Evolutionary conservation across 2,113 vertebrate genomes (phyloP).

Genomic region (Campylorhamphus procurvoides): DNA sequence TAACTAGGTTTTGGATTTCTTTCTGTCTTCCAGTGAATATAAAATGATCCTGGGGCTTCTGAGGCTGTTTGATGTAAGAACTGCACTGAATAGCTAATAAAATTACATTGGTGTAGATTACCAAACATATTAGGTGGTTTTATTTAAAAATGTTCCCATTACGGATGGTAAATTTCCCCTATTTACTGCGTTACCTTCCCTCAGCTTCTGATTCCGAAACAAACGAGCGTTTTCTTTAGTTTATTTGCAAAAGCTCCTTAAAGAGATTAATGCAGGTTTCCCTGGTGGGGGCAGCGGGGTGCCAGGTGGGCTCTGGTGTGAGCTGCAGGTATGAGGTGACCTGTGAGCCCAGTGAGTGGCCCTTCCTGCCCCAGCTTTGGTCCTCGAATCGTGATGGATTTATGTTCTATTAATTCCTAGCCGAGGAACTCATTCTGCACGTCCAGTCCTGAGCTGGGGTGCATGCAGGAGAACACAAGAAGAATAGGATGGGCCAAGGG

Average conservation of each 20-base stretch:
- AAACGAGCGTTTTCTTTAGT: conserved; percentile 14
- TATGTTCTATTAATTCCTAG: background rate
- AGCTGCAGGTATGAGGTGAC: background rate
- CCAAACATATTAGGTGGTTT: conserved; percentile 72
- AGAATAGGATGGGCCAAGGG: background rate
- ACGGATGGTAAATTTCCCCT: conserved; percentile 44
- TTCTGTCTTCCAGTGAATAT: conserved; percentile 83
- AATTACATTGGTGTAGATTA: conserved; percentile 74
- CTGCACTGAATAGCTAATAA: conserved; percentile 73
- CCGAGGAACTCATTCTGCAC: background rate
- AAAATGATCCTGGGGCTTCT: conserved; percentile 79
- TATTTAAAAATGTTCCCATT: conserved; percentile 61
- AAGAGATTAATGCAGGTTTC: background rate
- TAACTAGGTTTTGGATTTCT: conserved; percentile 87
- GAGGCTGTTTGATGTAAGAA: conserved; percentile 78
- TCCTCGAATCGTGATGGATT: background rate
- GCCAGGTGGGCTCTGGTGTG: background rate
- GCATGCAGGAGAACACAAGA: background rate
- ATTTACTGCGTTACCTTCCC: conserved; percentile 48
- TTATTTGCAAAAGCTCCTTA: conserved; percentile 4
- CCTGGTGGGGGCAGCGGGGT: background rate
- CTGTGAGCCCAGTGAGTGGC: background rate
- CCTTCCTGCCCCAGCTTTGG: background rate
- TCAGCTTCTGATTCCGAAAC: background rate
- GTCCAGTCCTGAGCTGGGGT: background rate